Evolutionary conservation across 2,113 vertebrate species (phyloP), one percentile per base, ranked within the genome.

Genomic region (Brienomyrus brachyistius): DNA sequence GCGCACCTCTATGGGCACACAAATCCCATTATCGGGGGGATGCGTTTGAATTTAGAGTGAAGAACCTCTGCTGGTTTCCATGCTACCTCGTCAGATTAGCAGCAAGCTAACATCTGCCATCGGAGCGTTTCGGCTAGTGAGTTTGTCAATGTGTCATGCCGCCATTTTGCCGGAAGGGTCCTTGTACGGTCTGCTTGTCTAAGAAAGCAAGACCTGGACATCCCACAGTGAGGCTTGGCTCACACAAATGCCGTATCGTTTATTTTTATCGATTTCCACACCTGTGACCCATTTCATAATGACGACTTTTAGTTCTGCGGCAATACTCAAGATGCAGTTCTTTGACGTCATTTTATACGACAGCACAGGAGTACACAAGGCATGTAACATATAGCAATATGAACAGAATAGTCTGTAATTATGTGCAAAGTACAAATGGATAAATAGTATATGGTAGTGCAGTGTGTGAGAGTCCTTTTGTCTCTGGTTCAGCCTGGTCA

Each of bases 81-180:
- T 90, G 35, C 91, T 74, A 91, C 90, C 90, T 40, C 40, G 40
- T 96, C 95, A 94, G 95, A 95, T 96, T 94, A 95, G 94, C 89
- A 23, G 56, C 92, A 77, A 90, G 92, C 94, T 92, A 91, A 91
- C 83, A 91, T 93, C 91, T 94, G 94, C 93, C 92, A 85, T 17
- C 4, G 7, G 19, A 5, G 83, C n/a, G 80, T 13, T 85, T 23
- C 1, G 5, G n/a, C 48, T 85, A 5, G 23, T 5, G 83, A n/a
- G n/a, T 48, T 51, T 21, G 45, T 23, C 10, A 3, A 15, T 48
- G 31, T 80, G 35, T 80, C 35, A 40, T 13, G 13, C 13, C 56
- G 23, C 56, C 56, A 59, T 59, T 62, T n/a, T 62, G 56, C 23
- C 4, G 0, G 35, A 80, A 80, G 70, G 31, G 31, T 74, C 70